Evolutionary conservation across 2,888 invertebrate genomes (phyloP).

Genomic region (Deroplatys truncata): DNA sequence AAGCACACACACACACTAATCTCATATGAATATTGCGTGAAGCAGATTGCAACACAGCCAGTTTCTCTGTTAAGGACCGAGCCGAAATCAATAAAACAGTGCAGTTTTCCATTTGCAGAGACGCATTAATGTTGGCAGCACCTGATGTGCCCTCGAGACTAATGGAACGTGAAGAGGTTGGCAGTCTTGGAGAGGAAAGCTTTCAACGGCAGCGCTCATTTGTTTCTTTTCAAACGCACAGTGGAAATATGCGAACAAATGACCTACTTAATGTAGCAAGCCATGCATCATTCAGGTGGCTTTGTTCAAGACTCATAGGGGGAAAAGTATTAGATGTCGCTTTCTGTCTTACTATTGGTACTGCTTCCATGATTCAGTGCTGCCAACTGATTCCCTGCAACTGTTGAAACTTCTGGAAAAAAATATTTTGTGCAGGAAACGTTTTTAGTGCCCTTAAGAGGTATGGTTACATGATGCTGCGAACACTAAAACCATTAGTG

Average conservation of each 20-base stretch:
- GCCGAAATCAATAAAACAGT: not conserved
- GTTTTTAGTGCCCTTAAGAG: too few relatives aligned
- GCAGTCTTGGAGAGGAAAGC: not conserved
- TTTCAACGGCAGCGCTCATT: not conserved
- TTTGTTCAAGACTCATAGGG: not conserved
- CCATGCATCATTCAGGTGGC: not conserved
- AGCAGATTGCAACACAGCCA: not conserved
- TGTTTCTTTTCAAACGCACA: not conserved
- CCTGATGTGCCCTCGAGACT: not conserved
- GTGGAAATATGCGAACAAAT: not conserved
- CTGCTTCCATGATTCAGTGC: too few relatives aligned
- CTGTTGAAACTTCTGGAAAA: too few relatives aligned
- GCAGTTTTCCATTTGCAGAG: not conserved
- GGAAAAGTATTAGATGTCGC: not conserved
- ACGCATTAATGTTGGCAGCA: not conserved
- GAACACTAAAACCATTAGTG: too few relatives aligned
- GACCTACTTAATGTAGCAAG: not conserved
- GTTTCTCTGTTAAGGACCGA: not conserved
- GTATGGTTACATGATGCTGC: too few relatives aligned
- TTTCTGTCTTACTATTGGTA: not conserved
- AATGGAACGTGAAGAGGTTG: not conserved
- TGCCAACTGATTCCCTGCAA: too few relatives aligned
- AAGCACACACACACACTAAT: too few relatives aligned
- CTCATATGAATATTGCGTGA: not conserved
- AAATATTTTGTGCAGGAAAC: too few relatives aligned